Evolutionary conservation across 2,113 vertebrate species (phyloP).

Genomic region (Zosterops hypoxanthus): DNA sequence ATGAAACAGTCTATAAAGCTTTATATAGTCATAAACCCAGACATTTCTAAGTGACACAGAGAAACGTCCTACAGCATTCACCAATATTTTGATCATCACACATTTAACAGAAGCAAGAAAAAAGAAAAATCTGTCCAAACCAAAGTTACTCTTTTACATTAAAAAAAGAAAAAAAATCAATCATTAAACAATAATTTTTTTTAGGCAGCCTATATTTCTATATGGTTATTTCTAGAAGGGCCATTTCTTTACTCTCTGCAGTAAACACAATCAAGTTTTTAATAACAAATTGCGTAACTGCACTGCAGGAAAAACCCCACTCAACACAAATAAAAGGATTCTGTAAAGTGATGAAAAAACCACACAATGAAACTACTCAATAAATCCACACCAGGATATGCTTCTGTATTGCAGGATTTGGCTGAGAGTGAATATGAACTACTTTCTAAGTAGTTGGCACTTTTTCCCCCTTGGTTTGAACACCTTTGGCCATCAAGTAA

Average conservation of each 20-base stretch:
- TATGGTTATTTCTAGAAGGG: neutral
- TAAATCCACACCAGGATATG: neutral
- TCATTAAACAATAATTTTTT: neutral
- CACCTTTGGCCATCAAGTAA: neutral
- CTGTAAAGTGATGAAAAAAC: neutral
- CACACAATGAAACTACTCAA: neutral
- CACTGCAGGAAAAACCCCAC: neutral
- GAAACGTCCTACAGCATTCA: neutral
- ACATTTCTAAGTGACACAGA: neutral
- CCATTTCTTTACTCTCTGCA: neutral
- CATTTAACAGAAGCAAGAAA: neutral
- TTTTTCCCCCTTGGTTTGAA: neutral
- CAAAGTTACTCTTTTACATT: neutral
- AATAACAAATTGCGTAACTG: neutral
- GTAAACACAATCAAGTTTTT: neutral
- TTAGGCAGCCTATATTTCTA: neutral
- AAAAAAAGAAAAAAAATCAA: neutral
- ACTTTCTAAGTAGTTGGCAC: neutral
- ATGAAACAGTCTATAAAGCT: neutral
- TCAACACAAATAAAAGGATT: neutral
- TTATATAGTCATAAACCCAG: neutral
- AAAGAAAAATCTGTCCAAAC: neutral
- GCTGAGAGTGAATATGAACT: neutral
- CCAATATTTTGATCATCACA: neutral
- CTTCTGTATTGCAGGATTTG: neutral